A percentile compares a stretch with the other conserved stretches of the same genome.
These are phyloP conservation scores for Montipora sp. DNA, from an alignment of 64 coral and sea anemone genomes.

Conservation along the genomic window DNA sequence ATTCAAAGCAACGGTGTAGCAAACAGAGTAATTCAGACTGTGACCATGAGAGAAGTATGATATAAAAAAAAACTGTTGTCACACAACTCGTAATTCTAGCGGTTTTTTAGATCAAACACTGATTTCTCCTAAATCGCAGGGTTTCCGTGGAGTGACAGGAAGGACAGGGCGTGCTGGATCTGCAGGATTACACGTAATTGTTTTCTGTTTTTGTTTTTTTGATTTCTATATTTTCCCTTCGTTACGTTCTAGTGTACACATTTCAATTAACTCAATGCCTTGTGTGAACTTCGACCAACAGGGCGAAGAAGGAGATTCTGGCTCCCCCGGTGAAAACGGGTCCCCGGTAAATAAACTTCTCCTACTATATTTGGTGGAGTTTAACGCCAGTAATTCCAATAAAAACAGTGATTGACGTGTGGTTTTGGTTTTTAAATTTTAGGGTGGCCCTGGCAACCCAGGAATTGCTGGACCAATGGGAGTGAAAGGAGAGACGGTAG, in stretches of 20 bases:
- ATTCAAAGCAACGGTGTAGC: no score
- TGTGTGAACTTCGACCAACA: background rate
- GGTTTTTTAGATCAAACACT: background rate
- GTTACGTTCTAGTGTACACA: no score
- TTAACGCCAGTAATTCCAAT: background rate
- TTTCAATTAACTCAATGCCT: no score
- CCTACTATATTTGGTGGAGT: background rate
- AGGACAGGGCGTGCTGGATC: slow-evolving; percentile 8
- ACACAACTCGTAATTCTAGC: background rate
- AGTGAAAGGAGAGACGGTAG: slow-evolving; percentile 35
- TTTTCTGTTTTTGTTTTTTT: background rate
- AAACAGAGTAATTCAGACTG: no score
- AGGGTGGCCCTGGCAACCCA: slow-evolving; percentile 50
- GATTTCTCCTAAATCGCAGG: background rate
- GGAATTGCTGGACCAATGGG: slow-evolving; percentile 38
- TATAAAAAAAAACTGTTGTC: background rate
- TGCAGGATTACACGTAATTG: slow-evolving; percentile 18
- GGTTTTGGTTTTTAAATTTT: background rate
- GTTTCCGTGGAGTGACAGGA: background rate
- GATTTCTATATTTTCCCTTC: no score
- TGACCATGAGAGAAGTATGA: no score
- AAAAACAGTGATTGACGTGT: background rate
- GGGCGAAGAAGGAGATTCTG: slow-evolving; percentile 50
- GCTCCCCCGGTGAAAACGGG: background rate
- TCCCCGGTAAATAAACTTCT: background rate